phyloP scores from a whole-genome alignment of 2,113 vertebrate species.

The Clupea harengus region DNA sequence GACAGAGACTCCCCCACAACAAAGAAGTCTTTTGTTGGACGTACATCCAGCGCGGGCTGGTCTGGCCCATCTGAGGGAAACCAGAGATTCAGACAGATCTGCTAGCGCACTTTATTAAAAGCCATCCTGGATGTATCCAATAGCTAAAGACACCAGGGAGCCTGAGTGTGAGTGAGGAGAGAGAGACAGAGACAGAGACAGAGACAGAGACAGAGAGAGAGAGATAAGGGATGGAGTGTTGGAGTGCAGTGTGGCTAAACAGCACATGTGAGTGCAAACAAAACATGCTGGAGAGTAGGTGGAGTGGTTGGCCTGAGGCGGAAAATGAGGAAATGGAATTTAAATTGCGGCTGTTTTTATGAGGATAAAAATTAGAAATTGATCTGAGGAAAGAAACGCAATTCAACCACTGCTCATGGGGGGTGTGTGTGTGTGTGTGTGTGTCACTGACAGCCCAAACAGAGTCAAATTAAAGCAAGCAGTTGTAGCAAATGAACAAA shows the following conservation, averaged over 20 bases:
- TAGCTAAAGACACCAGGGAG: background rate
- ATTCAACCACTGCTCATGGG: background rate
- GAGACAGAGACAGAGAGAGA: no score
- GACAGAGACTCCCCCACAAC: slow-evolving; percentile 54
- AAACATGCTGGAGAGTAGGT: background rate
- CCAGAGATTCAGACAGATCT: slow-evolving; percentile 8
- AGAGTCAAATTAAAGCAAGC: background rate
- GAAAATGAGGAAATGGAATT: background rate
- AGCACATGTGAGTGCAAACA: background rate
- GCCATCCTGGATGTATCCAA: background rate
- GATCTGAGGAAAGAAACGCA: background rate
- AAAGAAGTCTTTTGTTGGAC: slow-evolving; percentile 56
- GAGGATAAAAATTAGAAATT: background rate
- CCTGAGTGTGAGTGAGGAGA: background rate
- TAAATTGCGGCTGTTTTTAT: background rate
- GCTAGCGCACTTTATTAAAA: slow-evolving; percentile 2
- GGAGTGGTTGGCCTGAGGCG: background rate
- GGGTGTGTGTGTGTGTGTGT: no score
- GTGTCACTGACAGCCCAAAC: background rate
- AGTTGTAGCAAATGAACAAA: background rate
- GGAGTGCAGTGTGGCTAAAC: background rate
- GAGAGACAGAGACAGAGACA: no score
- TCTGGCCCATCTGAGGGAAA: slow-evolving; percentile 68
- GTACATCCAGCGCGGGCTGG: slow-evolving; percentile 50
- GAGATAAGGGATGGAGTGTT: background rate